Conservation (phyloP, 2,797 vertebrate genomes). For the Sebastiscus albofasciatus region DNA sequence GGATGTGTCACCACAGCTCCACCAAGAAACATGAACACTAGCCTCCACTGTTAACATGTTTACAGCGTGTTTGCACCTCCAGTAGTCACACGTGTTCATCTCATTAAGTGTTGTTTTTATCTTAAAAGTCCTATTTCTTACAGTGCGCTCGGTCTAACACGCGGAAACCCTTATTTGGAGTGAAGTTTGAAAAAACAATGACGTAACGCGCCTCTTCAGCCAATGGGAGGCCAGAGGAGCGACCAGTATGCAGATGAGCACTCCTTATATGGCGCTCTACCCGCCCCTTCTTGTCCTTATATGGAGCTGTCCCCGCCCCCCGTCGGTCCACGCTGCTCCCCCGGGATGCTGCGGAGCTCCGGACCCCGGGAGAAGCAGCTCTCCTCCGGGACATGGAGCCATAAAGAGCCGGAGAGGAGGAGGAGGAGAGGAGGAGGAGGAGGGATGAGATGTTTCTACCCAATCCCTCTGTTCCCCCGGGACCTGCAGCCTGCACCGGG, state of each 20-base stretch:
- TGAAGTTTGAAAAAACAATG: slow-evolving; percentile 50
- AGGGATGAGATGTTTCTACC: slow-evolving; percentile 80
- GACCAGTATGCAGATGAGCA: slow-evolving; percentile 59
- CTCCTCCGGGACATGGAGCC: slow-evolving; percentile 83
- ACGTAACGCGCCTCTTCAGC: slow-evolving; percentile 53
- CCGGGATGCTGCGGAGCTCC: slow-evolving; percentile 70
- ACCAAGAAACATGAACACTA: no score
- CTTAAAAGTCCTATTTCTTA: slow-evolving; percentile 18
- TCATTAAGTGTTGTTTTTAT: not conserved
- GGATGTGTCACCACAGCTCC: no score
- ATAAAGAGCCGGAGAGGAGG: slow-evolving; percentile 81
- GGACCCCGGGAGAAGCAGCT: slow-evolving; percentile 84
- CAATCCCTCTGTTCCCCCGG: slow-evolving; percentile 84
- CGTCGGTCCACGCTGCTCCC: slow-evolving; percentile 66
- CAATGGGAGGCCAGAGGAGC: slow-evolving; percentile 66
- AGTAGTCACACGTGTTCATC: not conserved
- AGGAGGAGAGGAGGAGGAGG: slow-evolving; percentile 59
- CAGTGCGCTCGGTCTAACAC: slow-evolving; percentile 35
- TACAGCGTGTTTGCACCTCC: no score
- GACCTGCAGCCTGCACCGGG: slow-evolving; percentile 78
- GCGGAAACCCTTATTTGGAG: slow-evolving; percentile 67
- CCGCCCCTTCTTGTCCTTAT: slow-evolving; percentile 61
- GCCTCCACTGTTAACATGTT: no score
- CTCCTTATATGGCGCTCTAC: slow-evolving; percentile 46
- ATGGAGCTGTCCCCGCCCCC: slow-evolving; percentile 66